phyloP scores from a whole-genome alignment of 2,797 vertebrate genomes.

The Sylvia borin region DNA sequence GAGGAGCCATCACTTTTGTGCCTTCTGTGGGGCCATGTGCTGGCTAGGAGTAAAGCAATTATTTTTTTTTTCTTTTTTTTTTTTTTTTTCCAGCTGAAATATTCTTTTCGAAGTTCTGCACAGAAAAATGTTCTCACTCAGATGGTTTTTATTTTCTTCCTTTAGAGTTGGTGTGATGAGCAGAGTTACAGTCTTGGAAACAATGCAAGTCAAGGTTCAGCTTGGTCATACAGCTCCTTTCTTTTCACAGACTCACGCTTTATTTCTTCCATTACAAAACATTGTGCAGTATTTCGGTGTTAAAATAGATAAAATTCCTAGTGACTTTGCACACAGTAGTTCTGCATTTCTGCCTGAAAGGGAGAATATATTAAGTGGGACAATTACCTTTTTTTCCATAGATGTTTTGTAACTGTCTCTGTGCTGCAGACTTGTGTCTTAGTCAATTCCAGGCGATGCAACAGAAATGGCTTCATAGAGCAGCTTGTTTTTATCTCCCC shows the following conservation, averaged over 20 bases:
- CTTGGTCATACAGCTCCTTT: not conserved
- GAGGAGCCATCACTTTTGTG: not conserved
- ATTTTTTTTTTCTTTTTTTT: not conserved
- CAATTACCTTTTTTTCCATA: not conserved
- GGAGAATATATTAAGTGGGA: not conserved
- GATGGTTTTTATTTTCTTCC: conserved; percentile 49
- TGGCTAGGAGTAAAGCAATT: not conserved
- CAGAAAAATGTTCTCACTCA: not conserved
- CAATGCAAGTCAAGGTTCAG: conserved; percentile 23
- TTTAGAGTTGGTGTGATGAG: not conserved
- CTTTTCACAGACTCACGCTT: not conserved
- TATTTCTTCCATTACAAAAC: not conserved
- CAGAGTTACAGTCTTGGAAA: not conserved
- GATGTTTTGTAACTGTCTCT: not conserved
- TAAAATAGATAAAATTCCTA: conserved; percentile 31
- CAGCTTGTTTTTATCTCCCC: not conserved
- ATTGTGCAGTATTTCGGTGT: not conserved
- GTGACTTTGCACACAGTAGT: not conserved
- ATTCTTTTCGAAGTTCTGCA: not conserved
- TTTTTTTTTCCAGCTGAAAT: not conserved
- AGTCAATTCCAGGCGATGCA: not conserved
- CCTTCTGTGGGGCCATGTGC: not conserved
- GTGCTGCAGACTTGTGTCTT: not conserved
- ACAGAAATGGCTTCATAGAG: not conserved
- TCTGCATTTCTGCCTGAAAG: not conserved